Conservation (phyloP, 2,113 vertebrate genomes). For the Corythoichthys intestinalis region DNA sequence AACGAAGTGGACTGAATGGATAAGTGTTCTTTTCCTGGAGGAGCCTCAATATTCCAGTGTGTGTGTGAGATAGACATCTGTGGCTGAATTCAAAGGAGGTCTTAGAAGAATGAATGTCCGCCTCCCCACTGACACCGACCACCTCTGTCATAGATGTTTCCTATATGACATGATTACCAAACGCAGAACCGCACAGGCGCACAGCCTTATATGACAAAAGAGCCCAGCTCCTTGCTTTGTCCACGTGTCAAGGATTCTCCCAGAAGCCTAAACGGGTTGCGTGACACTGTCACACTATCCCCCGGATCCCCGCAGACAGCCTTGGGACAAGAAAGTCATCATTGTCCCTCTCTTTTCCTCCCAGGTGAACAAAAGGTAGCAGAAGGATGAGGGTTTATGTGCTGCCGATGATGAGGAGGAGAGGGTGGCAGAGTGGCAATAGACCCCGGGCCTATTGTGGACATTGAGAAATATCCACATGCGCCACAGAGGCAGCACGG, state of each 20-base stretch:
- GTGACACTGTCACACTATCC: conserved; percentile 57
- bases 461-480: conserved; percentile 49
- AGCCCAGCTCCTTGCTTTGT: conserved; percentile 36
- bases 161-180: conserved; percentile 52
- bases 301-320: conserved; percentile 41
- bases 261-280: conserved; percentile 44
- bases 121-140: conserved; percentile 45
- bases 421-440: conserved; percentile 26
- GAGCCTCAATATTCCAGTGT: conserved; percentile 31
- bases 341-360: conserved; percentile 29
- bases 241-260: conserved; percentile 48
- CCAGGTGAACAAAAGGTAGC: conserved; percentile 49
- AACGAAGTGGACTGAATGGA: conserved; percentile 29
- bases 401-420: conserved; percentile 29
- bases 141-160: conserved; percentile 57
- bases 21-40: conserved; percentile 36
- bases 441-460: conserved; percentile 44
- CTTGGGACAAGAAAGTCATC: conserved; percentile 55
- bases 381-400: conserved; percentile 10
- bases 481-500: conserved; percentile 27
- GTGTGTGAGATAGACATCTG: conserved; percentile 18
- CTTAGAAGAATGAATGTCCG: conserved; percentile 36
- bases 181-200: conserved; percentile 31
- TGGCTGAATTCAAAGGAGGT: conserved; percentile 39
- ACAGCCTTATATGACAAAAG: conserved; percentile 40